Base-by-base conservation (phyloP, 2,797 vertebrate species). In the Numenius phaeopus region DNA sequence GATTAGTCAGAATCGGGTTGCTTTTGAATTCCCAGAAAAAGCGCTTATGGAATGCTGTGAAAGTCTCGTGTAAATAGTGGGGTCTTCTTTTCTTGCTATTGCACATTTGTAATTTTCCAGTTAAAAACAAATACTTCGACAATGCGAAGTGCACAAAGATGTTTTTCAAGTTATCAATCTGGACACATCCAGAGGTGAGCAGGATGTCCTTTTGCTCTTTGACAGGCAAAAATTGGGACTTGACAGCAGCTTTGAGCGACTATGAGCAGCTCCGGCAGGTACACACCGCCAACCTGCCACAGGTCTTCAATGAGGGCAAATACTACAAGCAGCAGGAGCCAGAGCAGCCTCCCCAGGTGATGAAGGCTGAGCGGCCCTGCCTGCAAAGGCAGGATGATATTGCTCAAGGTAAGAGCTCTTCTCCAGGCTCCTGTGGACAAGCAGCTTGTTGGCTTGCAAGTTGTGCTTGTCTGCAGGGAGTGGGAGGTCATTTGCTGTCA, bases 141-240 rank as follows among this genome's bases (percentile, higher is more conserved):
- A 62, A 55, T 26, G 14, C 32, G 67, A 18, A 44, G 40, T n/a
- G 29, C 29, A 37, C 39, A 46, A 64, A 59, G 34, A 11, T 50
- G 23, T 22, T 61, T 79, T 27, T 37, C 14, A 34, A n/a, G 18
- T 78, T 82, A 34, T 44, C 30, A 30, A 11, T 66, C 24, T 42
- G 30, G 26, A 34, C 46, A 37, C 14, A 15, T 23, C 39, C 71
- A 59, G 19, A 27, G 34, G 34, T 39, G 49, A 92, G 77, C 47
- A 29, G 18, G 32, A 12, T 40, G 46, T 30, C 47, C 4, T 89
- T 80, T 65, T 64, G 84, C 37, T 92, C 44, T 75, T 94, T 94
- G 76, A 26, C 94, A 99, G 99, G 99, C 98, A 99, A 99, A 98
- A 99, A 99, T 97, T 99, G 99, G 99, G 99, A 99, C 98, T 98